Evolutionary conservation across 2,888 invertebrate genomes (phyloP).

Genomic region (Girardia tigrina): DNA sequence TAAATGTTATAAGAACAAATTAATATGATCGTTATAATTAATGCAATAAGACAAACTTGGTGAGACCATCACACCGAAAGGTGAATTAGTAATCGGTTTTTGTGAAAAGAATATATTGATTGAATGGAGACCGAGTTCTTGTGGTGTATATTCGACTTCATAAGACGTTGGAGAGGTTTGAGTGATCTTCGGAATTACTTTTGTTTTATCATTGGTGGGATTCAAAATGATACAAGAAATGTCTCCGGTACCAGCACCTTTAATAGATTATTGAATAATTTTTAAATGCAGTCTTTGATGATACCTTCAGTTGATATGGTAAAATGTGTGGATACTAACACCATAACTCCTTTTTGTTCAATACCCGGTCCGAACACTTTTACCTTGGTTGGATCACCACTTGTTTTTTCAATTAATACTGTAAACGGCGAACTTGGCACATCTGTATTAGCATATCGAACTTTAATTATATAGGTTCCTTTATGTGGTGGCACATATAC

Average conservation of each 20-base stretch:
- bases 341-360: slow-evolving; percentile 59
- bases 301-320: slow-evolving; percentile 55
- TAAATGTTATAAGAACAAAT: no score
- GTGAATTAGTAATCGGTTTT: slow-evolving; percentile 66
- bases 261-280: neutral
- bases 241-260: slow-evolving; percentile 63
- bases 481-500: slow-evolving; percentile 66
- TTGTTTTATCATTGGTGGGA: slow-evolving; percentile 63
- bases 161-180: slow-evolving; percentile 60
- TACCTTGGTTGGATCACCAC: slow-evolving; percentile 65
- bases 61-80: slow-evolving; percentile 66
- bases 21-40: no score
- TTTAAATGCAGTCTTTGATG: neutral
- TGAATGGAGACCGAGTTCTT: slow-evolving; percentile 64
- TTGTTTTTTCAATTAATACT: slow-evolving; percentile 63
- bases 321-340: slow-evolving; percentile 62
- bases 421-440: slow-evolving; percentile 69
- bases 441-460: slow-evolving; percentile 63
- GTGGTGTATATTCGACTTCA: slow-evolving; percentile 67
- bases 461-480: slow-evolving; percentile 62
- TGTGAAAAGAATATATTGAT: slow-evolving; percentile 63
- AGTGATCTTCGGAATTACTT: slow-evolving; percentile 53
- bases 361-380: slow-evolving; percentile 65
- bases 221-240: slow-evolving; percentile 70
- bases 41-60: slow-evolving; percentile 55